phyloP scores from a whole-genome alignment of 2,797 vertebrate genomes.

The Propithecus deckenii region DNA sequence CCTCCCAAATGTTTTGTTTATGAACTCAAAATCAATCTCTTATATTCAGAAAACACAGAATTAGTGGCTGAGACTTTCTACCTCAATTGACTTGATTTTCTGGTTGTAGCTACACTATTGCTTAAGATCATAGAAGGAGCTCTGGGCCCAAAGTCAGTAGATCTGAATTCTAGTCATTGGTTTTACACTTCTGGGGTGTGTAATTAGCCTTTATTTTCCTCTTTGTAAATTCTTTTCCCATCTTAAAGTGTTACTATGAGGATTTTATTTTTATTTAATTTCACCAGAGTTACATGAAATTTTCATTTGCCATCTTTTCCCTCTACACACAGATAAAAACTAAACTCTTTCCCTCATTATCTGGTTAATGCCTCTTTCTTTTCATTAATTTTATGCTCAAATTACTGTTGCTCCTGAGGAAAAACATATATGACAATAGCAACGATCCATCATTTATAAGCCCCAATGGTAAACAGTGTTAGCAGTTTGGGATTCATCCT shows the following conservation, averaged over 20 bases:
- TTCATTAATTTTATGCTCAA: neutral
- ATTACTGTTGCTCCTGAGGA: neutral
- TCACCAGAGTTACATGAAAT: neutral
- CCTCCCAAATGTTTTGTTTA: neutral
- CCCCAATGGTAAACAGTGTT: fast-evolving
- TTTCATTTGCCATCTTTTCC: neutral
- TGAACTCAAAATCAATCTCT: neutral
- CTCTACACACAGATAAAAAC: neutral
- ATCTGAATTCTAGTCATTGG: neutral
- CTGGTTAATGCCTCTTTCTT: neutral
- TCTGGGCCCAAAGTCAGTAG: neutral
- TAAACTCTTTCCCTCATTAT: neutral
- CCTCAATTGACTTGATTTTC: neutral
- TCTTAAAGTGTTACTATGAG: neutral
- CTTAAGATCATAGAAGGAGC: neutral
- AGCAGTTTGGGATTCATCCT: neutral
- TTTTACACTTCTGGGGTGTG: neutral
- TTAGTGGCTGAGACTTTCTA: neutral
- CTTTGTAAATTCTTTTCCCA: neutral
- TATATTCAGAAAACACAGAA: neutral
- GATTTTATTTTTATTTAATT: constrained; percentile 25
- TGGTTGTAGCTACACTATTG: neutral
- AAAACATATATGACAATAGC: neutral
- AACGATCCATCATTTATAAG: neutral
- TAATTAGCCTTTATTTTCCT: neutral